Evolutionary conservation across 2,888 invertebrate species (phyloP), one percentile per base, ranked within the genome.

Genomic region (Thereva nobilitata): DNA sequence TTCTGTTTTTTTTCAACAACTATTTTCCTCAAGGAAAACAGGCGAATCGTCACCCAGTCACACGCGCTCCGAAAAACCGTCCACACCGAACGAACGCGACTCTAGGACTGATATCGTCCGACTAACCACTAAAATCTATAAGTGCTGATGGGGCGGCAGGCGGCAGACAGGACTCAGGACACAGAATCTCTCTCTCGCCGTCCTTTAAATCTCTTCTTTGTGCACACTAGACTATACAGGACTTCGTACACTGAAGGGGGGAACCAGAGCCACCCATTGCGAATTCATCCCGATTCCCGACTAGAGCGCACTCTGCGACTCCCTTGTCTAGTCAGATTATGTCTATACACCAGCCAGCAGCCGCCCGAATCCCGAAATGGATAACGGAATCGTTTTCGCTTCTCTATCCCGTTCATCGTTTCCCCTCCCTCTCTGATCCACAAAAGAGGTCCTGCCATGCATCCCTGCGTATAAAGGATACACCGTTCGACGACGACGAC

Each of bases 11-110:
- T 23, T 23, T 23, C 23, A 23, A 23, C 23, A 23, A 23, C 23
- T 23, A 23, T 23, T 23, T 23, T 23, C 23, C 23, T 23, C 23
- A 23, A 23, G 23, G 23, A 23, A 23, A 23, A 23, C 23, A 23
- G 23, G 23, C 23, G 42, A 41, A 10, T 61, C 61, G 50, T 40
- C 9, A 61, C 37, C 40, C 10, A 10, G 40, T 40, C 57, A 56
- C 61, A 50, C 61, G 61, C 38, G 61, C 40, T 41, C 38, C 50
- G 50, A 23, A 54, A 66, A 55, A 23, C 23, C 56, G 63, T 67
- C 69, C 67, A 52, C 52, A 66, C 57, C 63, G 67, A 50, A 53
- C 61, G 66, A 70, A 70, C 63, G 64, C 69, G 64, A 70, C 69
- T 67, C 69, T 59, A 66, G 53, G 64, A 70, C 69, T 70, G 64